These are phyloP conservation scores for Lepidurus packardi DNA, from an alignment of 1,140 invertebrate genomes.

Conservation along the genomic window DNA sequence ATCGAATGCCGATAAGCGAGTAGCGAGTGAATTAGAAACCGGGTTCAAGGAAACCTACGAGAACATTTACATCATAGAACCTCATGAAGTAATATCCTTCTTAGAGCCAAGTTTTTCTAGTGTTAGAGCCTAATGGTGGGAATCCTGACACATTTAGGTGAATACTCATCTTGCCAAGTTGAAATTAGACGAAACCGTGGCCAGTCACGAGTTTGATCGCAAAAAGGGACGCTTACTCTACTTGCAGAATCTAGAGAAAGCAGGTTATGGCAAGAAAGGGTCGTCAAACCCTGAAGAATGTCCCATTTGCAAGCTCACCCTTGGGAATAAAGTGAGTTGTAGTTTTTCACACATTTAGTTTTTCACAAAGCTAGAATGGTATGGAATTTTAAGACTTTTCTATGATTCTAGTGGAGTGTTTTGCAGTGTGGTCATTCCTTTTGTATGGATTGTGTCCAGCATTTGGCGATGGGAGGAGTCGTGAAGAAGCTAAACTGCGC, in stretches of 20 bases:
- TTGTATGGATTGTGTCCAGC: constrained; percentile 56
- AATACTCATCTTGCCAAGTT: constrained; percentile 39
- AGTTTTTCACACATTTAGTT: no score
- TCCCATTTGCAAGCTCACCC: constrained; percentile 59
- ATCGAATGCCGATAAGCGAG: constrained; percentile 38
- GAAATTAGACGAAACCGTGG: constrained; percentile 41
- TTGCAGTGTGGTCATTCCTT: constrained; percentile 62
- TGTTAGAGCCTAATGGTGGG: neutral
- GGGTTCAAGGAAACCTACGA: constrained; percentile 37
- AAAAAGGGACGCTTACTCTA: constrained; percentile 52
- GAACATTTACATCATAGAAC: constrained; percentile 48
- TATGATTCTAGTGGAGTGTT: constrained; percentile 62
- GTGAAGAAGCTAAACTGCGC: constrained; percentile 50
- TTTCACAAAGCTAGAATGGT: no score
- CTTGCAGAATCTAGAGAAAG: constrained; percentile 50
- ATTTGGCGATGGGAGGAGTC: neutral
- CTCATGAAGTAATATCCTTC: constrained; percentile 46
- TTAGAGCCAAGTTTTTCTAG: neutral
- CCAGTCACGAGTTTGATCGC: constrained; percentile 44
- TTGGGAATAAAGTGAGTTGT: constrained; percentile 52
- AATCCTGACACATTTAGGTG: constrained; percentile 35
- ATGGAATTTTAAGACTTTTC: no score
- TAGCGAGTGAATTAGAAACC: constrained; percentile 27
- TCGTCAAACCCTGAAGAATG: constrained; percentile 57
- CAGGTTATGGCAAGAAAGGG: constrained; percentile 41